Evolutionary conservation across 1,140 invertebrate species (phyloP), one percentile per base, ranked within the genome.

Genomic region (Aporrectodea caliginosa): DNA sequence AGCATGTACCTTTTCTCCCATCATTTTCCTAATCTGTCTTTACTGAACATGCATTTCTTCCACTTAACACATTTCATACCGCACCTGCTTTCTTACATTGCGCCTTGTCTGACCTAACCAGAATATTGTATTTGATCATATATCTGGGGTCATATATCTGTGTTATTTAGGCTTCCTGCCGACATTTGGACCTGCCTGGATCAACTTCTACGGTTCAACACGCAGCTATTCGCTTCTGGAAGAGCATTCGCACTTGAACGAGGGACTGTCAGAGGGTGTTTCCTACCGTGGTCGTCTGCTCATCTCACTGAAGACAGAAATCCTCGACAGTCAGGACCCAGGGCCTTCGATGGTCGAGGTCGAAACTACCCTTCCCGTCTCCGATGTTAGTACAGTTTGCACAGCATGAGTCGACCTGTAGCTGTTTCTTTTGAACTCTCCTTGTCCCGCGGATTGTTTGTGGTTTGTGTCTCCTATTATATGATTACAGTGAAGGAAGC

Each of bases 141-240:
- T n/a, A n/a, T n/a, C n/a, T n/a, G n/a, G n/a, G n/a, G n/a, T n/a
- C n/a, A n/a, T n/a, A n/a, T n/a, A n/a, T n/a, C n/a, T n/a, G n/a
- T n/a, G n/a, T n/a, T n/a, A n/a, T n/a, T 43, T 84, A 92, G 93
- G 93, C 32, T 95, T 94, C 84, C 86, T 94, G 1, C 94, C 94
- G 0, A 94, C 93, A 0, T 94, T 94, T 85, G 94, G 94, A 0
- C 94, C 94, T 0, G 91, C 93, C 0, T 95, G 93, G 84, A 90
- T 95, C 43, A 92, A 94, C 83, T 85, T 95, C 79, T 95, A 95
- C 83, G 94, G 94, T 0, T 94, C 93, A 2, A 93, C 93, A 0
- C 88, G 94, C 83, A 92, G 90, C 78, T 81, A 79, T 27, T 72
- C 31, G 27, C 73, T 81, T 27, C 84, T 94, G 1, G 90, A 94